Conservation (phyloP, 1,140 invertebrate genomes). For the Battus philenor region DNA sequence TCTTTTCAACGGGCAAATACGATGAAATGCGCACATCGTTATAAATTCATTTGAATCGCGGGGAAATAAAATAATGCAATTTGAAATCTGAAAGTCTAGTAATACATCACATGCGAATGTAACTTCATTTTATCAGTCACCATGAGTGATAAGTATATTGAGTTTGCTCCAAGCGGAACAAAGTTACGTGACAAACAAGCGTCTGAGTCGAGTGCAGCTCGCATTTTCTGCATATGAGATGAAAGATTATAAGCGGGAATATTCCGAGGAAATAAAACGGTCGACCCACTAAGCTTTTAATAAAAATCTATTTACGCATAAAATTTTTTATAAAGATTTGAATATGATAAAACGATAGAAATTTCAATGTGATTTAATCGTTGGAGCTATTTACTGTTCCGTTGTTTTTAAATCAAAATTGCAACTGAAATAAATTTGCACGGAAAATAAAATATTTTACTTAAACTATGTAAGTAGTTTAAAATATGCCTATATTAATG, state of each 20-base stretch:
- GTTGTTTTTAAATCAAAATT: no score
- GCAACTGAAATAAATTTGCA: no score
- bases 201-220: conserved; percentile 8
- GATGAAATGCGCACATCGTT: no score
- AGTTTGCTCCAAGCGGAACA: conserved; percentile 15
- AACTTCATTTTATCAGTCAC: conserved; percentile 17
- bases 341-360: neutral
- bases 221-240: conserved; percentile 3
- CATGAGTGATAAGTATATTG: conserved; percentile 17
- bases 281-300: neutral
- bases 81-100: neutral
- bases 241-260: neutral
- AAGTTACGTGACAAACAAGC: conserved; percentile 16
- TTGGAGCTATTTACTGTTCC: no score
- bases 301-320: neutral
- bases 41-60: neutral
- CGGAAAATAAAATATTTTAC: no score
- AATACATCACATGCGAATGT: conserved; percentile 7
- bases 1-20: no score
- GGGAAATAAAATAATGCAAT: conserved; percentile 11
- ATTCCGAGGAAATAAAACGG: conserved; percentile 8
- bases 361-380: no score
- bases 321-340: neutral
- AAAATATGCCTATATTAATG: no score
- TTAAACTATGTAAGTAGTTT: no score